Evolutionary conservation across 2,888 invertebrate genomes (phyloP).

Genomic region (Andrena haemorrhoa): DNA sequence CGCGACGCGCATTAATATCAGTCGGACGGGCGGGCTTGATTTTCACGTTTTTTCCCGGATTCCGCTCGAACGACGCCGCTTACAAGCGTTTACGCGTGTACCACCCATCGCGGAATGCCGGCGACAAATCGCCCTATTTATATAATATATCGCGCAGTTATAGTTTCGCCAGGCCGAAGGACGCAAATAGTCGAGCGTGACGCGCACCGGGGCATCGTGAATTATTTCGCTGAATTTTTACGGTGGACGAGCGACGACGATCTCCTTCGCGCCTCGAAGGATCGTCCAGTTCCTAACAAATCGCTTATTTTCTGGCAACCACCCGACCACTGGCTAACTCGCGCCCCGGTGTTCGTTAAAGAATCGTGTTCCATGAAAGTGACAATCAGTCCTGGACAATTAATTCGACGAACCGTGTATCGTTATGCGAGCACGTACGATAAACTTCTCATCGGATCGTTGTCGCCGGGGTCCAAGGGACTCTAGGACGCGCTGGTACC

Average conservation of each 20-base stretch:
- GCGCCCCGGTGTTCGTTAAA: neutral
- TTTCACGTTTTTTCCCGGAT: slow-evolving; percentile 25
- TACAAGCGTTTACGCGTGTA: slow-evolving; percentile 40
- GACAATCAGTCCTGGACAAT: neutral
- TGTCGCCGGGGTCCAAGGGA: neutral
- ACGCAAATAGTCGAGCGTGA: slow-evolving; percentile 50
- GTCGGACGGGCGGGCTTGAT: neutral
- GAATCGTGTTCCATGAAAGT: too few species aligned
- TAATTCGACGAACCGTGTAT: neutral
- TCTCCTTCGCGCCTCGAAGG: too few species aligned
- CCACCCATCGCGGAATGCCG: slow-evolving; percentile 47
- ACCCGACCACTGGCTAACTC: neutral
- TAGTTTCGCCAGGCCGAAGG: slow-evolving; percentile 15
- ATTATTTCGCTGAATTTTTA: slow-evolving; percentile 43
- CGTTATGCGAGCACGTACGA: neutral
- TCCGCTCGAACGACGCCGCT: slow-evolving; percentile 39
- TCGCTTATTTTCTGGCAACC: neutral
- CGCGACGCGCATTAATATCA: slow-evolving; percentile 41
- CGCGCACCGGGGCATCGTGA: slow-evolving; percentile 32
- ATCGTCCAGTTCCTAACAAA: too few species aligned
- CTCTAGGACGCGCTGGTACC: neutral
- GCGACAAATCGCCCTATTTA: slow-evolving; percentile 57
- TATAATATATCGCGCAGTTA: slow-evolving; percentile 52
- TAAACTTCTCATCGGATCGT: slow-evolving; percentile 15
- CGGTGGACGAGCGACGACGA: neutral